These are phyloP conservation scores for Pygoscelis antarcticus DNA, from an alignment of 2,113 vertebrate genomes.

Conservation along the genomic window DNA sequence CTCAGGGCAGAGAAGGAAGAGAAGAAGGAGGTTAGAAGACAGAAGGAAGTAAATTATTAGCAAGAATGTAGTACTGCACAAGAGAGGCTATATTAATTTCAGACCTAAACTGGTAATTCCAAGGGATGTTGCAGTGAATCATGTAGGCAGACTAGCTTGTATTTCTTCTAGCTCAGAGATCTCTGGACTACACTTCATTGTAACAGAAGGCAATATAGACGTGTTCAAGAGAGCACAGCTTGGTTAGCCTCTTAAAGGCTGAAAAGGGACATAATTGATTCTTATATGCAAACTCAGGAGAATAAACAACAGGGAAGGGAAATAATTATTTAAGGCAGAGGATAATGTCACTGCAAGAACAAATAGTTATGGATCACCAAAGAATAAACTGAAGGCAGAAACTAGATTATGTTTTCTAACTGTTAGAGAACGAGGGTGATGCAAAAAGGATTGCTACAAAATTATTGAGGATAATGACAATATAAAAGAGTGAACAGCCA, in stretches of 20 bases:
- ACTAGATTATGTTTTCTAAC: not conserved
- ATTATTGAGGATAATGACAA: not conserved
- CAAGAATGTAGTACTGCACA: not conserved
- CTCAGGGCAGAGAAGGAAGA: not conserved
- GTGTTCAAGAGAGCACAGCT: not conserved
- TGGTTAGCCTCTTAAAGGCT: not conserved
- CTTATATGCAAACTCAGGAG: not conserved
- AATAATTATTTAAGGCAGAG: slow-evolving; percentile 4
- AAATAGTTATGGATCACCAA: not conserved
- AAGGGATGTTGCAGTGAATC: not conserved
- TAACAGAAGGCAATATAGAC: not conserved
- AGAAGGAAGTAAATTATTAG: slow-evolving; percentile 15
- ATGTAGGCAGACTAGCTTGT: not conserved
- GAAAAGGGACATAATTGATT: slow-evolving; percentile 4
- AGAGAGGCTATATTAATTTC: slow-evolving; percentile 24
- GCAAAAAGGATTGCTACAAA: not conserved
- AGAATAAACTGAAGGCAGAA: not conserved
- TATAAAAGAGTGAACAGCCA: not conserved
- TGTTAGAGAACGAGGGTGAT: not conserved
- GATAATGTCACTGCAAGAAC: not conserved
- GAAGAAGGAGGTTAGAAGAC: not conserved
- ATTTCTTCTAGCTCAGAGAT: not conserved
- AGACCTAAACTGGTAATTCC: not conserved
- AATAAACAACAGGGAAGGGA: not conserved
- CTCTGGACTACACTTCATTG: not conserved